Base-by-base conservation (phyloP, 2,113 vertebrate species). In the Sphyrna mokarran region DNA sequence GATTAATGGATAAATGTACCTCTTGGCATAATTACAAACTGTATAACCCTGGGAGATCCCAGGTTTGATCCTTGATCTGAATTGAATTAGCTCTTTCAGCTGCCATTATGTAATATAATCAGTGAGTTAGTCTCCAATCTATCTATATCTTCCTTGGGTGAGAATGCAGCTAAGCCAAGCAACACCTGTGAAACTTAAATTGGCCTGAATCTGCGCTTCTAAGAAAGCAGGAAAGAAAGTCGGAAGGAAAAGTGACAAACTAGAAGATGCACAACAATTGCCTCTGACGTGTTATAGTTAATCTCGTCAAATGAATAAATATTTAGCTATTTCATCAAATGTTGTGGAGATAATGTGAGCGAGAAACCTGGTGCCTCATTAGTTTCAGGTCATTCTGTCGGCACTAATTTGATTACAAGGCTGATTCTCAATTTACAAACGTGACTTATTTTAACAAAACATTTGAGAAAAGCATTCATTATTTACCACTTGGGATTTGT, bases 261-360 rank as follows among this genome's bases (percentile, higher is more conserved):
- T n/a, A 78, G 33, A 83, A 40, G n/a, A 18, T 83, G 11, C 6
- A 8, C 48, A 9, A 72, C 22, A 43, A 18, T 33, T 48, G 69
- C 48, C 16, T 72, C 94, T 72, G 69, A 70, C 40, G 69, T 20
- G 40, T 48, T 95, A 23, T 37, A 33, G 11, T 76, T 95, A 95
- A 95, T 95, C 68, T 95, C 43, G 33, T 95, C 40, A 72, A 23
- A 43, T 72, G 94, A 95, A 95, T 95, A 95, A 95, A 95, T 95
- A 95, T 95, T 95, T 95, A 95, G 94, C 94, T 72, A 33, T 72
- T 26, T 72, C 72, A 95, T 95, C 94, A 95, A 68, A 69, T 76
- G 66, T 70, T 13, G 69, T 72, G 68, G 68, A 72, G 70, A 95
- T 72, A 26, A 54, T 54, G 94, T 95, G 94, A 70, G 40, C 69